Percentiles rank a stretch among this genome's conserved stretches.
These are phyloP conservation scores for Blomia tropicalis DNA, from an alignment of 2,888 invertebrate genomes.

Conservation along the genomic window DNA sequence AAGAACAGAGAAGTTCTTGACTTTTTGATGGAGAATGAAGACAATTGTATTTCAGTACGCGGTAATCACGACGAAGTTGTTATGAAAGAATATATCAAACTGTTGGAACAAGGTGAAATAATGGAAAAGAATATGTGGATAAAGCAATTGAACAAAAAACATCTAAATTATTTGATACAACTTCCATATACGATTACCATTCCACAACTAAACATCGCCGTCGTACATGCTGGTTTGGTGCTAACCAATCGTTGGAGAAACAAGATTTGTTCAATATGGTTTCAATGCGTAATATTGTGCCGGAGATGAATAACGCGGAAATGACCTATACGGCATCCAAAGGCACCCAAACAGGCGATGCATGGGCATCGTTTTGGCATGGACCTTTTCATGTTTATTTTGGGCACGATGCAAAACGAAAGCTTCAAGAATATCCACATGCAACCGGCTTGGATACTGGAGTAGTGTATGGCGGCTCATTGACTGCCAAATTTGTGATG, in stretches of 20 bases:
- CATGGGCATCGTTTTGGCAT: slow-evolving; percentile 35
- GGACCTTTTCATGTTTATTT: slow-evolving; percentile 37
- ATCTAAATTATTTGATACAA: slow-evolving; percentile 33
- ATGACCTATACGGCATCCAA: not conserved
- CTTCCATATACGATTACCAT: slow-evolving; percentile 36
- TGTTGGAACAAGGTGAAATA: slow-evolving; percentile 26
- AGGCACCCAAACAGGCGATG: slow-evolving; percentile 30
- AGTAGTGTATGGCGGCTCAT: slow-evolving; percentile 34
- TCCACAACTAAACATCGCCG: slow-evolving; percentile 32
- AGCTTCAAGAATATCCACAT: slow-evolving; percentile 32
- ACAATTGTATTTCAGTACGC: slow-evolving; percentile 32
- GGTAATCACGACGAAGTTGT: slow-evolving; percentile 36
- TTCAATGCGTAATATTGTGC: slow-evolving; percentile 34
- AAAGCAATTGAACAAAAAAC: slow-evolving; percentile 31
- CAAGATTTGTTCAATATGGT: slow-evolving; percentile 33
- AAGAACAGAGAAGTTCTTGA: slow-evolving; percentile 33
- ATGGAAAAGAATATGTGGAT: slow-evolving; percentile 33
- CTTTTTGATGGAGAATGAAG: slow-evolving; percentile 27
- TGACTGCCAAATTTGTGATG: slow-evolving; percentile 33
- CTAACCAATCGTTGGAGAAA: slow-evolving; percentile 32
- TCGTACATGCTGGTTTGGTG: slow-evolving; percentile 36
- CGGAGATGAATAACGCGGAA: slow-evolving; percentile 27
- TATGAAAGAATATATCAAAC: slow-evolving; percentile 31
- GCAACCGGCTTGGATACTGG: slow-evolving; percentile 38
- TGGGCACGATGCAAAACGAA: slow-evolving; percentile 36